phyloP scores from a whole-genome alignment of 2,888 invertebrate genomes.

The Xylophagus ater region DNA sequence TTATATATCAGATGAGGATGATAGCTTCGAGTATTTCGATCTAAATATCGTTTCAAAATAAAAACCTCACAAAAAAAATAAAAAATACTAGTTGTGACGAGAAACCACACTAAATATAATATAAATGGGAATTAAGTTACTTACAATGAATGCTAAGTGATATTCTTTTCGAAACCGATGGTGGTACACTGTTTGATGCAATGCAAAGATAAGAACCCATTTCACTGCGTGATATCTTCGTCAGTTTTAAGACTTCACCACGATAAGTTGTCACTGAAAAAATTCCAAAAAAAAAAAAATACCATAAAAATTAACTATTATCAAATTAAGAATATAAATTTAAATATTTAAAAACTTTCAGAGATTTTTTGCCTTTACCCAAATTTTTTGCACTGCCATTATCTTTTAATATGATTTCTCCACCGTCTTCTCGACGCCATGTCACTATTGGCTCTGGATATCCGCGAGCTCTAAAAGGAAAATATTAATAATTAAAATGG shows the following conservation, averaged over 20 bases:
- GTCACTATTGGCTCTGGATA: slow-evolving; percentile 68
- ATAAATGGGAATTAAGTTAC: slow-evolving; percentile 38
- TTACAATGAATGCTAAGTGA: slow-evolving; percentile 82
- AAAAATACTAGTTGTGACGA: no score
- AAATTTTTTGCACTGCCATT: slow-evolving; percentile 51
- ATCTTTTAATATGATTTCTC: slow-evolving; percentile 66
- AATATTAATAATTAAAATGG: slow-evolving; percentile 3
- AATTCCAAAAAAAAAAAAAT: background rate
- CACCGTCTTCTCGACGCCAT: slow-evolving; percentile 77
- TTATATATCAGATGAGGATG: no score
- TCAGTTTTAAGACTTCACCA: slow-evolving; percentile 63
- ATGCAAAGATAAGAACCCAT: slow-evolving; percentile 89
- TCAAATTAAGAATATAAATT: background rate
- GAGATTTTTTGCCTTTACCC: slow-evolving; percentile 37
- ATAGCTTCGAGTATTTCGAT: no score
- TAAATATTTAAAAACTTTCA: background rate
- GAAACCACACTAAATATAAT: background rate
- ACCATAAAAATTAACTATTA: background rate
- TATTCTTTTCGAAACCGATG: slow-evolving; percentile 79
- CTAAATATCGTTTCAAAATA: no score
- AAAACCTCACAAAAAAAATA: no score
- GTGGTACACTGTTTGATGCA: slow-evolving; percentile 79
- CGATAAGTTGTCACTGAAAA: slow-evolving; percentile 54
- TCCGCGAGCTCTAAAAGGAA: slow-evolving; percentile 51
- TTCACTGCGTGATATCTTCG: slow-evolving; percentile 74